A percentile compares a stretch with the other conserved stretches of the same genome.
These are phyloP conservation scores for Pollenia griseotomentosa DNA, from an alignment of 2,888 invertebrate species.

Conservation along the genomic window DNA sequence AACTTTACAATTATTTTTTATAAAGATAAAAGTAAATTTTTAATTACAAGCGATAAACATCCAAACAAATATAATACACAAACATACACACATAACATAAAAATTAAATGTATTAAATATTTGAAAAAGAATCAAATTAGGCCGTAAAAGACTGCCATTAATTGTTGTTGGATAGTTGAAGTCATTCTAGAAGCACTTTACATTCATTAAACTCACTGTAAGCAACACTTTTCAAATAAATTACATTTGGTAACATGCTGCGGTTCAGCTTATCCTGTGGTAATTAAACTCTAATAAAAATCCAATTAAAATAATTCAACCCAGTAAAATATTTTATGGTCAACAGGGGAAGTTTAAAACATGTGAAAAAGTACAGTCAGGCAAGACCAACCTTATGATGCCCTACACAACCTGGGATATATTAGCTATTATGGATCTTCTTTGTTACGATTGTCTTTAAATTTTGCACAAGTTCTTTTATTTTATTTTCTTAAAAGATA, in stretches of 20 bases:
- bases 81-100: not conserved
- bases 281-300: constrained; percentile 44
- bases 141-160: constrained; percentile 4
- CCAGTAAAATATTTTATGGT: constrained; percentile 8
- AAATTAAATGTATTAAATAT: not conserved
- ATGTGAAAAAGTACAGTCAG: too few species aligned
- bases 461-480: too few species aligned
- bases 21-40: too few species aligned
- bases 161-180: constrained; percentile 12
- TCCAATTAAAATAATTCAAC: constrained; percentile 33
- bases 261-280: not conserved
- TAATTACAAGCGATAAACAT: too few species aligned
- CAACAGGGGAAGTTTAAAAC: not conserved
- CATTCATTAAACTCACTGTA: constrained; percentile 7
- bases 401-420: too few species aligned
- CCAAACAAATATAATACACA: not conserved
- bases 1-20: too few species aligned
- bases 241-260: constrained; percentile 16
- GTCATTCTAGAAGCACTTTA: constrained; percentile 11
- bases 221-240: constrained; percentile 22
- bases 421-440: too few species aligned
- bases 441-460: too few species aligned
- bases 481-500: too few species aligned
- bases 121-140: constrained; percentile 10
- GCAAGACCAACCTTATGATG: too few species aligned